phyloP scores from a whole-genome alignment of 1,140 invertebrate genomes.

The Drosophila sturtevanti region DNA sequence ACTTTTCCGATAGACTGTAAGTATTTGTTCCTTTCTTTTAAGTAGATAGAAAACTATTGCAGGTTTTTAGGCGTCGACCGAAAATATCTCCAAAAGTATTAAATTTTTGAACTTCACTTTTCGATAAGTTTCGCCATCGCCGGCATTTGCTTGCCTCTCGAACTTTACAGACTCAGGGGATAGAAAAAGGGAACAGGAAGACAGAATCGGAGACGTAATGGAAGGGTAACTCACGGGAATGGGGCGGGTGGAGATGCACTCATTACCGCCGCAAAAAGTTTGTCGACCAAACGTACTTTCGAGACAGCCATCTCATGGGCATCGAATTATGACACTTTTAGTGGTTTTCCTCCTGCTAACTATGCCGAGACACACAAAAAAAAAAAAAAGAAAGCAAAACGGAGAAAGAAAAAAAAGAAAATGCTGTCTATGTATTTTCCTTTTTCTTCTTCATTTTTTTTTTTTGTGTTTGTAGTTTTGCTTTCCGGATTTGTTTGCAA shows the following conservation, averaged over 20 bases:
- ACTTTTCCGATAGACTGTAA: background rate
- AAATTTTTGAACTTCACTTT: slow-evolving; percentile 7
- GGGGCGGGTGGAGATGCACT: slow-evolving; percentile 27
- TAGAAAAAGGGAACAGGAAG: background rate
- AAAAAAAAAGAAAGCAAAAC: slow-evolving; percentile 1
- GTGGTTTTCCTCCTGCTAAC: slow-evolving; percentile 72
- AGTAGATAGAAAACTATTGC: background rate
- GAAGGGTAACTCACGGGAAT: background rate
- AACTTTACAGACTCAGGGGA: background rate
- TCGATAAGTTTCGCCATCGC: slow-evolving; percentile 1
- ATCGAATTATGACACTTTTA: slow-evolving; percentile 83
- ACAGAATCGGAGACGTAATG: background rate
- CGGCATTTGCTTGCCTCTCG: background rate
- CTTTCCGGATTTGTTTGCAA: slow-evolving; percentile 66
- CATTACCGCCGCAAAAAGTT: slow-evolving; percentile 72
- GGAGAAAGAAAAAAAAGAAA: slow-evolving; percentile 18
- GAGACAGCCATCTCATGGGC: slow-evolving; percentile 80
- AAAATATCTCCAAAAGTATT: slow-evolving; percentile 2
- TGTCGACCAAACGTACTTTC: slow-evolving; percentile 71
- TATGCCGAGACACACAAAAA: slow-evolving; percentile 35
- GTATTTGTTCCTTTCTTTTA: background rate
- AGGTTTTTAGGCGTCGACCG: background rate
- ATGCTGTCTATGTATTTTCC: slow-evolving; percentile 46
- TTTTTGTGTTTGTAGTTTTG: slow-evolving; percentile 59
- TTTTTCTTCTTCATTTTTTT: too few species aligned